Percentiles rank a stretch among this genome's conserved stretches.
Conservation (phyloP, 2,888 invertebrate species). For the Pogonocherus hispidulus region DNA sequence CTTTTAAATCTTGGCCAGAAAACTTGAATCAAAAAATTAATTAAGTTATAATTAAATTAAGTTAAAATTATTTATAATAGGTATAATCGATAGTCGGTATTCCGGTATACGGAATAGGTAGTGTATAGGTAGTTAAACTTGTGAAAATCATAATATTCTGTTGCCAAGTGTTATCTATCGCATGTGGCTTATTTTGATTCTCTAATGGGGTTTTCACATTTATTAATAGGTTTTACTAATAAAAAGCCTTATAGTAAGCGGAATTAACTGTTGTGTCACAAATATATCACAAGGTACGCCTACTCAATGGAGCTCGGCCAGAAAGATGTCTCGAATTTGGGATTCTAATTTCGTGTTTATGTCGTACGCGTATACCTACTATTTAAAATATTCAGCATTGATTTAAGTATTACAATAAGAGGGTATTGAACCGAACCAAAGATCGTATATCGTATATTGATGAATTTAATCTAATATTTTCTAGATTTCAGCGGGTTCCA, state of each 20-base stretch:
- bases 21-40: too few species aligned
- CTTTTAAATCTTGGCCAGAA: too few species aligned
- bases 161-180: too few species aligned
- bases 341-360: conserved; percentile 10
- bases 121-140: too few species aligned
- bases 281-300: conserved; percentile 7
- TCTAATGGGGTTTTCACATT: neutral
- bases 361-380: neutral
- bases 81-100: too few species aligned
- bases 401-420: conserved; percentile 1
- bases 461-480: neutral
- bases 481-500: too few species aligned
- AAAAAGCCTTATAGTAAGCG: neutral
- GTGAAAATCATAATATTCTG: too few species aligned
- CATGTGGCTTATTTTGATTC: neutral
- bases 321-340: conserved; percentile 10
- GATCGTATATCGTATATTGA: neutral
- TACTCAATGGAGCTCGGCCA: conserved; percentile 7
- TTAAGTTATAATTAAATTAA: too few species aligned
- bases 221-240: conserved; percentile 4
- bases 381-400: neutral
- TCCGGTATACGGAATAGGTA: too few species aligned
- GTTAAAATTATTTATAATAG: too few species aligned
- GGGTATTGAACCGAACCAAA: neutral
- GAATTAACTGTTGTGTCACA: conserved; percentile 9